Percentiles rank a stretch among this genome's conserved stretches.
phyloP scores from a whole-genome alignment of 2,888 invertebrate genomes.

The Melanostoma scalare region DNA sequence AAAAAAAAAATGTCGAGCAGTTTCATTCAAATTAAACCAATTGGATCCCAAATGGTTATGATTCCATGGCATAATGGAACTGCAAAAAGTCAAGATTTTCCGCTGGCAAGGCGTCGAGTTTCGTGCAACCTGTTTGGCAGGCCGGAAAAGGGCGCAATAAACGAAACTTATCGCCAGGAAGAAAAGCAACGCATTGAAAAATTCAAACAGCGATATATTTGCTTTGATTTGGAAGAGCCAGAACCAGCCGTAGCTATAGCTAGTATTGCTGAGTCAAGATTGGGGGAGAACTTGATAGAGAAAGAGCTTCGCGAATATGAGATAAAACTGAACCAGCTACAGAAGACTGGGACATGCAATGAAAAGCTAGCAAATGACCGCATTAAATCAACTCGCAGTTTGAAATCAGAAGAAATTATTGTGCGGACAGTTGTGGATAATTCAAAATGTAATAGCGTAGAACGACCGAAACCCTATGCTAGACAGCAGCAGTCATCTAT shows the following conservation, averaged over 20 bases:
- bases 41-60: conserved; percentile 22
- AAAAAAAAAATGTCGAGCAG: conserved; percentile 37
- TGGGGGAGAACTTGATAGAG: conserved; percentile 43
- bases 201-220: conserved; percentile 14
- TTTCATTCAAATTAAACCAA: conserved; percentile 45
- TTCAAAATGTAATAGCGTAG: conserved; percentile 32
- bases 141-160: conserved; percentile 48
- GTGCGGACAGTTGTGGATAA: conserved; percentile 28
- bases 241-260: neutral
- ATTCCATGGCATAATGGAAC: neutral
- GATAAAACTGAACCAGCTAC: conserved; percentile 28
- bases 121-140: conserved; percentile 42
- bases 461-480: conserved; percentile 54
- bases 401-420: conserved; percentile 19
- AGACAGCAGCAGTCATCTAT: conserved; percentile 43
- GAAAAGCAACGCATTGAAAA: neutral
- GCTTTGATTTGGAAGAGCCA: neutral
- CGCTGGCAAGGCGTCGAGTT: conserved; percentile 24
- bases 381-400: conserved; percentile 20
- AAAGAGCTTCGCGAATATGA: conserved; percentile 43
- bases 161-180: conserved; percentile 8
- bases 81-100: conserved; percentile 15
- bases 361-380: conserved; percentile 34
- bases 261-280: conserved; percentile 36
- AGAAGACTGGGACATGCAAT: conserved; percentile 29